Evolutionary conservation across 2,113 vertebrate genomes (phyloP), one percentile per base, ranked within the genome.

Genomic region (Lipotes vexillifer): DNA sequence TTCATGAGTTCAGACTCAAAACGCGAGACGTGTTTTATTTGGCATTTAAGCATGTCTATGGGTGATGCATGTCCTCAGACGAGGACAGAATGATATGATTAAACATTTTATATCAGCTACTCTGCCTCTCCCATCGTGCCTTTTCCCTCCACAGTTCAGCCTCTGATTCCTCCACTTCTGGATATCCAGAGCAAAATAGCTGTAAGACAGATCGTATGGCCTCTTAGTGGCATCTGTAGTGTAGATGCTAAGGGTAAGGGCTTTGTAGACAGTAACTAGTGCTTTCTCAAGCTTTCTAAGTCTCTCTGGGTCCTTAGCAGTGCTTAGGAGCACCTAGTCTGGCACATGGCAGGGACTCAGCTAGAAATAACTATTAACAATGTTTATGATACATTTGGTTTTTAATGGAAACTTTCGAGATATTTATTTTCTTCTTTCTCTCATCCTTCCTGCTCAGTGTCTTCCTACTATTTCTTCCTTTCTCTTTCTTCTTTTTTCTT

Each of bases 1-100:
- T 98, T 98, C 98, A 98, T 55, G 11, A 98, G 98, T 98, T 98
- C 98, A 98, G 92, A 93, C 97, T 97, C 98, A 98, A 97, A 97
- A 98, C 94, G 14, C 96, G 98, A 96, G 97, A 98, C 83, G 94
- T 98, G 97, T 98, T 98, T 99, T 98, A 88, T 91, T 98, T 98
- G 98, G 98, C 98, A 94, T 97, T 96, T 63, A 86, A 97, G 81
- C 33, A 36, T 75, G 95, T 97, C 97, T 98, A 93, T 98, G 97
- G 97, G 98, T 98, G 98, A 98, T 97, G 96, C 96, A 92, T 97
- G 97, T 98, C 97, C 97, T 98, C 96, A 97, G 96, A 98, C 0
- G 27, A 94, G 97, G 97, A 93, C 95, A 94, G 96, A 83, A 91
- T 89, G 97, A 98, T 96, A 97, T 21, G 97, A 97, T 97, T 97